phyloP scores from a whole-genome alignment of 1,140 invertebrate genomes.

The Neuroterus valhalla region DNA sequence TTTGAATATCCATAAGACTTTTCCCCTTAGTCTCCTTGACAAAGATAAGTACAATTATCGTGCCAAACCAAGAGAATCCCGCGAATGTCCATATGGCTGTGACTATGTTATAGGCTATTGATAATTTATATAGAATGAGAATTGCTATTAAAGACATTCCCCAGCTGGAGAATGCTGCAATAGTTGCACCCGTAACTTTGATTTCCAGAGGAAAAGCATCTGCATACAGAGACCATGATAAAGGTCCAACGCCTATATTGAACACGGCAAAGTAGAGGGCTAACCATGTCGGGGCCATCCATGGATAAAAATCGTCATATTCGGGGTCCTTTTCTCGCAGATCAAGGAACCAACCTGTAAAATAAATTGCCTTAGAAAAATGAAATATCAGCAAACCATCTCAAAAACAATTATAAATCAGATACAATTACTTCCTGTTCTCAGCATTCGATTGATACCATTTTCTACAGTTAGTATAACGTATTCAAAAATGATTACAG shows the following conservation, averaged over 20 bases:
- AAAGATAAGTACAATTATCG: conserved; percentile 78
- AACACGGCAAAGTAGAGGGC: conserved; percentile 75
- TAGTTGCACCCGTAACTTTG: conserved; percentile 72
- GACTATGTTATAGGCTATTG: conserved; percentile 75
- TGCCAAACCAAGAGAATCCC: conserved; percentile 79
- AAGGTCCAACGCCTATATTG: conserved; percentile 76
- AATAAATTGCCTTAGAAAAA: not conserved
- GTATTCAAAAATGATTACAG: no score
- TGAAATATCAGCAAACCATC: no score
- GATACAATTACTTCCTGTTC: no score
- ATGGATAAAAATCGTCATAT: conserved; percentile 63
- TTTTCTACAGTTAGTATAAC: no score
- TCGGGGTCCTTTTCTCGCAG: conserved; percentile 56
- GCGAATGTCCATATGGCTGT: conserved; percentile 86
- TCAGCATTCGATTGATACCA: no score
- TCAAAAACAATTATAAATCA: no score
- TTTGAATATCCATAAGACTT: conserved; percentile 70
- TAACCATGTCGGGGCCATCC: conserved; percentile 77
- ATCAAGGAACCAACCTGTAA: conserved; percentile 60
- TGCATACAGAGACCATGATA: conserved; percentile 78
- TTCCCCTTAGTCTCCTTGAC: conserved; percentile 85
- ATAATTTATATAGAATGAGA: conserved; percentile 75
- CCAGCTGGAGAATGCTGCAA: conserved; percentile 75
- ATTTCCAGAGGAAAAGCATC: conserved; percentile 77
- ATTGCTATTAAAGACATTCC: conserved; percentile 76